A percentile compares a stretch with the other conserved stretches of the same genome.
phyloP scores from a whole-genome alignment of 2,888 invertebrate genomes.

The Portevinia maculata region DNA sequence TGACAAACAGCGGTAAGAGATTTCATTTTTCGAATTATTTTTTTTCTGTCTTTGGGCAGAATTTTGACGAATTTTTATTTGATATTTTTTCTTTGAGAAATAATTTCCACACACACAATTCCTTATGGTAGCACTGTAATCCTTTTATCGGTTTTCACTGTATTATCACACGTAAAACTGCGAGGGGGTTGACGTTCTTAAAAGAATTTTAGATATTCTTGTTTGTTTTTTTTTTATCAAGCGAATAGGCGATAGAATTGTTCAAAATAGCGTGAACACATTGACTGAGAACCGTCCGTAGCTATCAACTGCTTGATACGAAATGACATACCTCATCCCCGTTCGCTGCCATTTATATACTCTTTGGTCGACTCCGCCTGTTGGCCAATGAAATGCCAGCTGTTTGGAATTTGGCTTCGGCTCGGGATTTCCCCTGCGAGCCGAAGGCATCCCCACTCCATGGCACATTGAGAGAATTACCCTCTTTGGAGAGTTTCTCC shows the following conservation, averaged over 20 bases:
- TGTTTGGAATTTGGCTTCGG: conserved; percentile 72
- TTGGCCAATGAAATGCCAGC: conserved; percentile 75
- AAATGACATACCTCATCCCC: conserved; percentile 78
- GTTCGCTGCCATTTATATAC: conserved; percentile 79
- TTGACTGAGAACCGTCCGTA: conserved; percentile 63
- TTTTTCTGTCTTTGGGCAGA: conserved; percentile 82
- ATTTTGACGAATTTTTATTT: conserved; percentile 80
- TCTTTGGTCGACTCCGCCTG: conserved; percentile 77
- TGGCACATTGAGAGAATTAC: background rate
- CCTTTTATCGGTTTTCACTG: conserved; percentile 44
- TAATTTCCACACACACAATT: conserved; percentile 18
- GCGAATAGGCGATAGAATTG: conserved; percentile 33
- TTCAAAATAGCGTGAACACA: conserved; percentile 27
- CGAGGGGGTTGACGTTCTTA: conserved; percentile 56
- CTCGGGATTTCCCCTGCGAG: conserved; percentile 67
- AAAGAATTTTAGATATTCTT: conserved; percentile 39
- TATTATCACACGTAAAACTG: conserved; percentile 45
- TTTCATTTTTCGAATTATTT: conserved; percentile 86
- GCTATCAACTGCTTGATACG: conserved; percentile 76
- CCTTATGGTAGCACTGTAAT: conserved; percentile 61
- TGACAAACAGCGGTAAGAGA: conserved; percentile 90
- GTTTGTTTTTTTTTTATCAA: conserved; percentile 38
- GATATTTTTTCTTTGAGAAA: background rate
- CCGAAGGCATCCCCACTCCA: conserved; percentile 71
- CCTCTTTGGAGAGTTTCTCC: conserved; percentile 61